These are phyloP conservation scores for Syrphus vitripennis DNA, from an alignment of 2,888 invertebrate species.

Conservation along the genomic window DNA sequence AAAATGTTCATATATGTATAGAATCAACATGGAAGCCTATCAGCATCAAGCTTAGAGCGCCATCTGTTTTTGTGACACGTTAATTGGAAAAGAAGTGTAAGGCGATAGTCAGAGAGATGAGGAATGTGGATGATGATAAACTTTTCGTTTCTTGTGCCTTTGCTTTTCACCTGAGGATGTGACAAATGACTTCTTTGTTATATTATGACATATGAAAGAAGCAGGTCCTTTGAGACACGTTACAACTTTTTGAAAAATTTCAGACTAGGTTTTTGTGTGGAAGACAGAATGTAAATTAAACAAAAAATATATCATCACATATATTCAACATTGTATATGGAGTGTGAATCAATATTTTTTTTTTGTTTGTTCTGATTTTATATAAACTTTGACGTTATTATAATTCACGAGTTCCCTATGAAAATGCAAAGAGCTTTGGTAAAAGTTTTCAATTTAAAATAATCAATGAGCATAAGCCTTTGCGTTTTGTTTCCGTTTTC, in stretches of 20 bases:
- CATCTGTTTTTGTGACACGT: slow-evolving; percentile 58
- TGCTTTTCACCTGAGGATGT: slow-evolving; percentile 46
- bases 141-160: slow-evolving; percentile 30
- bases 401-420: too few species aligned
- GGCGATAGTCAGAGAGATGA: background rate
- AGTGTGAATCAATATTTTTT: background rate
- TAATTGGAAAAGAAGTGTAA: slow-evolving; percentile 56
- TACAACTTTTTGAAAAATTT: background rate
- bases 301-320: slow-evolving; percentile 8
- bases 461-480: too few species aligned
- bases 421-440: too few species aligned
- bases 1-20: background rate
- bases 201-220: slow-evolving; percentile 45
- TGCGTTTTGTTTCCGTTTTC: too few species aligned
- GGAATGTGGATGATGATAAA: slow-evolving; percentile 38
- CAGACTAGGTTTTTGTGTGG: slow-evolving; percentile 1
- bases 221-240: slow-evolving; percentile 43
- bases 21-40: background rate
- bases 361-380: background rate
- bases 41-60: slow-evolving; percentile 12
- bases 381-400: too few species aligned
- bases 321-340: background rate
- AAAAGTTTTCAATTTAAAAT: too few species aligned
- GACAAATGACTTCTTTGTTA: slow-evolving; percentile 61
- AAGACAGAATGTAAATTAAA: slow-evolving; percentile 36